Base-by-base conservation (phyloP, 2,797 vertebrate species). In the Euphonia xanthogaster region DNA sequence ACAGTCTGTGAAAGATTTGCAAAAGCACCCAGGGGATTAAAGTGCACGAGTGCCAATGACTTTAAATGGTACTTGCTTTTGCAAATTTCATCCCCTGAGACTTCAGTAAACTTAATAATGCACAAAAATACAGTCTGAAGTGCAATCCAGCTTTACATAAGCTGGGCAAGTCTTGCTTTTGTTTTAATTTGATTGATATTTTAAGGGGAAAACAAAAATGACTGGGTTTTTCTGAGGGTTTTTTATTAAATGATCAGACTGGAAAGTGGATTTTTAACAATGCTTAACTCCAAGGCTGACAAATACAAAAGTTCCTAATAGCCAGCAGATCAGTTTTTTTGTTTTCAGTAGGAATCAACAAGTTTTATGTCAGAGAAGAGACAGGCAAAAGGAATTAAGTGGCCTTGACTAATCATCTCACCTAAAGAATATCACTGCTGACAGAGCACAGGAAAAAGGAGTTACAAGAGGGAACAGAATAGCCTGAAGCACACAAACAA, bases 1-100 rank as follows among this genome's bases (percentile, higher is more conserved):
- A 74, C 81, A 91, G 81, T 9, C 81, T 87, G 81, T 44, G 78
- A 94, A 86, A 82, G 92, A 96, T 86, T 88, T 91, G 88, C 73
- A 86, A 90, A 96, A 90, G 94, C 87, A 88, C 91, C 87, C 92
- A 81, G 63, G 85, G 94, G 94, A 96, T 92, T 94, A 81, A 93
- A 95, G 91, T 86, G 66, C 78, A 25, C 48, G 84, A 94, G 93
- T 81, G 89, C 79, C 91, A 93, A 81, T 70, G 89, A 84, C 94
- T 92, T 93, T 94, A 96, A 96, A 93, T 70, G 79, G 91, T 58
- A 86, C 87, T 91, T 88, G 89, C 89, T 93, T 72, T 88, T 90
- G 92, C 76, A 87, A 75, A 94, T 93, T 85, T 86, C 23, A 35
- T 90, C 93, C 91, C 60, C 61, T 31, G 79, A 72, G 89, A 94